Evolutionary conservation across 2,888 invertebrate species (phyloP).

Genomic region (Nasonia oneida): DNA sequence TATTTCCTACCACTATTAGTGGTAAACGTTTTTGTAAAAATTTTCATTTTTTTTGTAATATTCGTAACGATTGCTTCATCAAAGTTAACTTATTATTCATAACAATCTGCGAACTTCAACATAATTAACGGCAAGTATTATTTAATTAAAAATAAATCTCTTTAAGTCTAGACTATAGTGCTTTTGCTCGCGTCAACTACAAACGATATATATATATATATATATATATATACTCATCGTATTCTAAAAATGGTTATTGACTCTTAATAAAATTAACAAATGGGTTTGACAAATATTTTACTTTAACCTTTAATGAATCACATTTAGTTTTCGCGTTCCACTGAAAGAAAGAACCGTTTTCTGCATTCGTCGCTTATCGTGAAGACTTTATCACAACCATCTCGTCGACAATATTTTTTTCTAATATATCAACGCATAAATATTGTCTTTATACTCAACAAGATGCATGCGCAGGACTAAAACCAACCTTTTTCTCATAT

Average conservation of each 20-base stretch:
- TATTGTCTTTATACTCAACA: conserved; percentile 72
- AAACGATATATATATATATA: neutral
- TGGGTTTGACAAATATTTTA: neutral
- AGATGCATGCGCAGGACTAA: conserved; percentile 70
- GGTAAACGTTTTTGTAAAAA: conserved; percentile 9
- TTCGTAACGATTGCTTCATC: neutral
- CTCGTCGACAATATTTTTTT: conserved; percentile 32
- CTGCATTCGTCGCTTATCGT: conserved; percentile 1
- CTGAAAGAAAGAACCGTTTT: neutral
- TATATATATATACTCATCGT: neutral
- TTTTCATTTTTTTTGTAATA: neutral
- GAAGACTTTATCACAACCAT: conserved; percentile 17
- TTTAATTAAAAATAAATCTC: conserved; percentile 10
- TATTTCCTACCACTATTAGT: neutral
- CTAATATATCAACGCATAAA: conserved; percentile 64
- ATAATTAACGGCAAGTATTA: conserved; percentile 9
- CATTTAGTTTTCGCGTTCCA: conserved; percentile 17
- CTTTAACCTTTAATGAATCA: conserved; percentile 24
- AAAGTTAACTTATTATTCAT: neutral
- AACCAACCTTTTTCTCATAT: conserved; percentile 64
- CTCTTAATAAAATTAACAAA: conserved; percentile 10
- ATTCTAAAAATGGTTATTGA: conserved; percentile 7
- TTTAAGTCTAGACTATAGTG: neutral
- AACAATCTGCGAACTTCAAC: conserved; percentile 12
- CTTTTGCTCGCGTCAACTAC: neutral